A percentile compares a stretch with the other conserved stretches of the same genome.
These are phyloP conservation scores for Danio aesculapii DNA, from an alignment of 2,797 vertebrate genomes.

Conservation along the genomic window DNA sequence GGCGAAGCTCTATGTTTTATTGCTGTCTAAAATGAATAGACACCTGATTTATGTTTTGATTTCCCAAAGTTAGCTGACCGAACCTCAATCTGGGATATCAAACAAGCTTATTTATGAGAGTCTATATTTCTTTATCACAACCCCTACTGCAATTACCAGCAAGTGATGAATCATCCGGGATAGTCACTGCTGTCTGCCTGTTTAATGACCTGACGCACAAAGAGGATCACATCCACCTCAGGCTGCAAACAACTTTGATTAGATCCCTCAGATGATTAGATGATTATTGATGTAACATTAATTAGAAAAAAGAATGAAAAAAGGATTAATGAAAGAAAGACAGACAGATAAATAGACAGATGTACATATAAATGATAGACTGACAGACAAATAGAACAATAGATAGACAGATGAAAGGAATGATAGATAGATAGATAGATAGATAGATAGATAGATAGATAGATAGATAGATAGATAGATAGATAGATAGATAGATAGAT, in stretches of 20 bases:
- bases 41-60: slow-evolving; percentile 7
- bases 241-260: slow-evolving; percentile 65
- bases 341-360: no score
- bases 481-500: no score
- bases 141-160: slow-evolving; percentile 5
- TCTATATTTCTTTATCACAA: slow-evolving; percentile 18
- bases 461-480: no score
- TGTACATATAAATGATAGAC: no score
- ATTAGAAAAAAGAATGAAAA: no score
- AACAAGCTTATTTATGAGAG: slow-evolving; percentile 28
- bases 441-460: no score
- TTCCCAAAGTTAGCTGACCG: slow-evolving; percentile 27
- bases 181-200: neutral
- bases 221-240: slow-evolving; percentile 59
- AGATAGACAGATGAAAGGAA: no score
- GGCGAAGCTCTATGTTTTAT: neutral
- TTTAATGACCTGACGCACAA: slow-evolving; percentile 7
- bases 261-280: slow-evolving; percentile 54
- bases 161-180: neutral
- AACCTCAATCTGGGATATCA: slow-evolving; percentile 17
- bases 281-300: neutral
- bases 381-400: no score
- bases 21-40: neutral
- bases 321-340: no score
- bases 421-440: no score